Base-by-base conservation (phyloP, 2,888 invertebrate species). In the Megaustenia siamemsis region DNA sequence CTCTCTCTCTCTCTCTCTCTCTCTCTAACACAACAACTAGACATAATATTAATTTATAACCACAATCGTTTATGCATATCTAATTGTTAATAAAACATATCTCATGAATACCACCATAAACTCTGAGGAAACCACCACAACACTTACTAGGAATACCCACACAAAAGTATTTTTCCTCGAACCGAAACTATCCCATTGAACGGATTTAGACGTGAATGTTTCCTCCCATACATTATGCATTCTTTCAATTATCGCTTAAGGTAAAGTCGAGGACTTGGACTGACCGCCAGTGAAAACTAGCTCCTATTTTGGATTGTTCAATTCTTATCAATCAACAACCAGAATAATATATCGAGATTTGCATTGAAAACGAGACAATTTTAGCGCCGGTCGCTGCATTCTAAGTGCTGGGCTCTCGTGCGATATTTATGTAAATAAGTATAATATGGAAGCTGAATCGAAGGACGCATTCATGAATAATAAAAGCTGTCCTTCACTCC, bases 341-440 rank as follows among this genome's bases (percentile, higher is more conserved):
- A 73, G 82, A 82, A 82, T 82, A 82, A 82, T 73, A 53, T 38
- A 40, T 28, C 56, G 1, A 73, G 82, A 82, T 82, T 82, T 82
- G 82, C 82, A 82, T 82, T 71, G 43, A 38, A 68, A 79, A 66
- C 79, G 45, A 79, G 43, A n/a, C 66, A 66, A 79, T 79, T 79
- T 79, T 66, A 32, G 43, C 66, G 18, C 66, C 32, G 32, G 43
- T 68, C 66, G 66, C 45, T 80, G 69, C 60, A 68, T 80, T 80
- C 53, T 38, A 80, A 80, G 49, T 69, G 80, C 43, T 53, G 35
- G 18, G 18, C 60, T 40, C 69, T 73, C 43, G 56, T 56, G 73
- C 43, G 82, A 82, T 82, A 82, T 82, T 82, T 82, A 82, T 82
- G 82, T 71, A 82, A 82, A 82, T 82, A 82, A 82, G 82, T 73